Percentiles rank a stretch among this genome's conserved stretches.
phyloP scores from a whole-genome alignment of 2,888 invertebrate genomes.

The Hirtodrosophila duncani region DNA sequence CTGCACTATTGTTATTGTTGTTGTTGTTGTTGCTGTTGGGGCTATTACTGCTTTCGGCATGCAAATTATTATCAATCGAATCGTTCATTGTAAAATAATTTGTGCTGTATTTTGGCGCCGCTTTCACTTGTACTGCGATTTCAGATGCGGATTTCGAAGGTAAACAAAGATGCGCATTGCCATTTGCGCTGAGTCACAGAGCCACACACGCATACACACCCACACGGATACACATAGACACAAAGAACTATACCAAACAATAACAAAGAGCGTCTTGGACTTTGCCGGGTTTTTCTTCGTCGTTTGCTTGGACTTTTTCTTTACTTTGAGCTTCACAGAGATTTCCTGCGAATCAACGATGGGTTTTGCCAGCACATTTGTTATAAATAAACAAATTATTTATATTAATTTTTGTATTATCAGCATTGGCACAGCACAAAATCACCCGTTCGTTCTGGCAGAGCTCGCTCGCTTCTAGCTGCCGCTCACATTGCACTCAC shows the following conservation, averaged over 20 bases:
- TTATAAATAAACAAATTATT: conserved; percentile 7
- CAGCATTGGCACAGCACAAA: too few relatives aligned
- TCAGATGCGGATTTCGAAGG: conserved; percentile 13
- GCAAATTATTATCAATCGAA: conserved; percentile 68
- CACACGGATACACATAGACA: conserved; percentile 34
- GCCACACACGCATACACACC: conserved; percentile 20
- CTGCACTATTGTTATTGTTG: conserved; percentile 58
- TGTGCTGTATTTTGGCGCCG: conserved; percentile 44
- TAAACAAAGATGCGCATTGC: conserved; percentile 61
- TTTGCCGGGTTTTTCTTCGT: conserved; percentile 24
- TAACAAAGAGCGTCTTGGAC: conserved; percentile 44
- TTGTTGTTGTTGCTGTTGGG: conserved; percentile 51
- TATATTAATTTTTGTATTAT: conserved; percentile 26
- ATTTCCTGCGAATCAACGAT: neutral
- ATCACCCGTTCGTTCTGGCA: conserved; percentile 7
- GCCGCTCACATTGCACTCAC: conserved; percentile 69
- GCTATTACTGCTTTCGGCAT: conserved; percentile 47
- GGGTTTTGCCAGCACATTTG: conserved; percentile 8
- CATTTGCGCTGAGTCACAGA: conserved; percentile 60
- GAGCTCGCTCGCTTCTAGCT: conserved; percentile 20
- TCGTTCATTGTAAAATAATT: conserved; percentile 53
- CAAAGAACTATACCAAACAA: conserved; percentile 56
- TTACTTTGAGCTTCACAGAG: conserved; percentile 1
- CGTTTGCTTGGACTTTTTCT: neutral
- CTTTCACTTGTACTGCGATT: conserved; percentile 38